phyloP scores from a whole-genome alignment of 2,113 vertebrate genomes.

The Tyto alba region DNA sequence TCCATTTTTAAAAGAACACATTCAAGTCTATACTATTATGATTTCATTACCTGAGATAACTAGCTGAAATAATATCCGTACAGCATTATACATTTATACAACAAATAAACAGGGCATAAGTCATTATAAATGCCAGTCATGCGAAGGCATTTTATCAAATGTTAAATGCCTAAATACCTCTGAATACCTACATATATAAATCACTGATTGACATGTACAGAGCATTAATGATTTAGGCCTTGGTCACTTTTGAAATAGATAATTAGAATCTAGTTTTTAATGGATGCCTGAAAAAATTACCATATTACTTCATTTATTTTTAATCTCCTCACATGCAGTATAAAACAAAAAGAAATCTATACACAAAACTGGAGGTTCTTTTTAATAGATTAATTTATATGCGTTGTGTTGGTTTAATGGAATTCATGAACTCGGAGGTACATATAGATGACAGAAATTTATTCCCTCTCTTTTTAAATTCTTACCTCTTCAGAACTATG shows the following conservation, averaged over 20 bases:
- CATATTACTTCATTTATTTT: background rate
- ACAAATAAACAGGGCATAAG: background rate
- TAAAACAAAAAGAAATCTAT: background rate
- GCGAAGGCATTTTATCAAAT: background rate
- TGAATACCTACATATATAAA: background rate
- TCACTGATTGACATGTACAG: background rate
- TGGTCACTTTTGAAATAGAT: background rate
- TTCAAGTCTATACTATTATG: background rate
- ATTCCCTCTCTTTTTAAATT: background rate
- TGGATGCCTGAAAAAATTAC: background rate
- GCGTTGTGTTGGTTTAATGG: background rate
- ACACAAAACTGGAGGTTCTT: background rate
- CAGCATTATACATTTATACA: background rate
- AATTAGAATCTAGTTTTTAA: background rate
- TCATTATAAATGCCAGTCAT: background rate
- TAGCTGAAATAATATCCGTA: background rate
- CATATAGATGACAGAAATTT: background rate
- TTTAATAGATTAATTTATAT: background rate
- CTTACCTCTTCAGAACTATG: background rate
- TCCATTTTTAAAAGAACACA: background rate
- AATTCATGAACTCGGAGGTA: background rate
- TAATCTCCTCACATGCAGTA: background rate
- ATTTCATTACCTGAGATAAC: background rate
- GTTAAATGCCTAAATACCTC: background rate
- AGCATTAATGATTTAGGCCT: background rate